Base-by-base conservation (phyloP, 2,113 vertebrate species). In the Equus przewalskii region DNA sequence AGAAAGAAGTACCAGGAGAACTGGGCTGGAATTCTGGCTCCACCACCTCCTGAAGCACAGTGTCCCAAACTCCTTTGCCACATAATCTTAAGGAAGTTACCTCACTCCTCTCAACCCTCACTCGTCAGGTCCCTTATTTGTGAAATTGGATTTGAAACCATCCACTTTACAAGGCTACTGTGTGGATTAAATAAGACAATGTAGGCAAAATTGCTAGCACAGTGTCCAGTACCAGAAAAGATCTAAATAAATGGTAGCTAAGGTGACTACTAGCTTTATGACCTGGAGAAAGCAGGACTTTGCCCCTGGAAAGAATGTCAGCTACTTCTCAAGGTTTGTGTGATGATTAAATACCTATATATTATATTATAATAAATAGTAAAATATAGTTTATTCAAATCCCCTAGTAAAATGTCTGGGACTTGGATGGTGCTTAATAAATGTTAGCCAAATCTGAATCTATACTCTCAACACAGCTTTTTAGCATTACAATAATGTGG, bases 381-480 rank as follows among this genome's bases (percentile, higher is more conserved):
- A 67, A 73, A 87, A 97, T 82, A 62, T 3, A 75, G 22, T 46
- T 92, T 81, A 87, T 44, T 64, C 44, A 70, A 90, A 87, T 69
- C 15, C 16, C 26, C 51, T 70, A 58, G 70, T 90, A 67, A 80
- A 78, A 81, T 56, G 3, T 13, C 58, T 76, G 18, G 11, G 22
- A 33, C 30, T 83, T 75, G 76, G 1, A 86, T 51, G 62, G 51
- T 64, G 24, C 44, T 88, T 86, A 67, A 41, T 75, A 92, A 93
- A 86, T 44, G 56, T 28, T 30, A 89, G 15, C 7, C 82, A 80
- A 80, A 89, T n/a, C 18, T 76, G 80, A 97, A 90, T 44, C n/a
- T 80, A 7, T 58, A n/a, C 21, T 16, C 16, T 91, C 41, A 65
- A 69, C 16, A 36, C 51, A 30, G 49, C n/a, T 87, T 87, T 58